Conservation (phyloP, 2,888 invertebrate genomes). For the Calameuta idolon region DNA sequence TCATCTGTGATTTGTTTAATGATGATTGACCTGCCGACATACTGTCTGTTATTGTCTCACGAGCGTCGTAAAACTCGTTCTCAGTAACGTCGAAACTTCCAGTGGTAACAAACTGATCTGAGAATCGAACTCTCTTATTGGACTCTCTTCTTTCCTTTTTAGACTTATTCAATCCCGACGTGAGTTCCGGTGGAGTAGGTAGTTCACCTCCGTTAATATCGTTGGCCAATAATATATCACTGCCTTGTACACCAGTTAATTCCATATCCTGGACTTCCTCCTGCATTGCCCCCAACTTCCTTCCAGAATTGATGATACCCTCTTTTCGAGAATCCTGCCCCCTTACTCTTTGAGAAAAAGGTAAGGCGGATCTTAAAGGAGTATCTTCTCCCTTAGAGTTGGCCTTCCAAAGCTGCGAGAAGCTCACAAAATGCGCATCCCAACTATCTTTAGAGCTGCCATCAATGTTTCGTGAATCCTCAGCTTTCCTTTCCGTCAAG, state of each 20-base stretch:
- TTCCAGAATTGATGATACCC: neutral
- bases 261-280: conserved; percentile 22
- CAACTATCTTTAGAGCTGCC: conserved; percentile 7
- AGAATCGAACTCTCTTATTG: conserved; percentile 49
- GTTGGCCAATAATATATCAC: neutral
- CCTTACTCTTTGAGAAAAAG: neutral
- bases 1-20: conserved; percentile 5
- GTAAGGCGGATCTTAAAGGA: conserved; percentile 10
- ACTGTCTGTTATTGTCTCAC: conserved; percentile 9
- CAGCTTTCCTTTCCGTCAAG: neutral
- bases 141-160: conserved; percentile 27
- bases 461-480: conserved; percentile 6
- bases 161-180: conserved; percentile 15
- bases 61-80: conserved; percentile 17
- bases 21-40: neutral
- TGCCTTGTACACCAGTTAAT: conserved; percentile 18
- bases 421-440: conserved; percentile 7
- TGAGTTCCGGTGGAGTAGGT: conserved; percentile 8
- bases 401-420: conserved; percentile 5
- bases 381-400: conserved; percentile 4
- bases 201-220: conserved; percentile 7
- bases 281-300: conserved; percentile 33
- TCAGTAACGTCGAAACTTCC: conserved; percentile 26
- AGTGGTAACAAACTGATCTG: conserved; percentile 37
- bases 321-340: neutral